Conservation (phyloP, 2,888 invertebrate genomes). For the Phorcus lineatus region DNA sequence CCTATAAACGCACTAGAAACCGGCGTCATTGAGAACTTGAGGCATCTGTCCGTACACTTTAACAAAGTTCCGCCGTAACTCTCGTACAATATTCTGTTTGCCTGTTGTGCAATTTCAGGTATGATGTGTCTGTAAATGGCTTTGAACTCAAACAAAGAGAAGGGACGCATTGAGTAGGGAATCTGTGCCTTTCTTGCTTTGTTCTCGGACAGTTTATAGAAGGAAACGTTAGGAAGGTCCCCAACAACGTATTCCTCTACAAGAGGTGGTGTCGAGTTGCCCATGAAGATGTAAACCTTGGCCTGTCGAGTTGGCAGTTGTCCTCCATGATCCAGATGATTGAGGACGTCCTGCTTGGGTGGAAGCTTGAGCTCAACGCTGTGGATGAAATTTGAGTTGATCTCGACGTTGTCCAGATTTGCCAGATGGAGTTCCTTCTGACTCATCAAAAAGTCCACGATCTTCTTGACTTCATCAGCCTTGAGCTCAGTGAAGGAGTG, state of each 20-base stretch:
- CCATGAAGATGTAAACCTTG: conserved; percentile 59
- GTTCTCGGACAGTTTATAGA: conserved; percentile 46
- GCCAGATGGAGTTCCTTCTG: conserved; percentile 48
- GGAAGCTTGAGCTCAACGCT: conserved; percentile 61
- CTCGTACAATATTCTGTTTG: conserved; percentile 54
- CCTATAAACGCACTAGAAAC: conserved; percentile 60
- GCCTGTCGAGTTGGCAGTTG: conserved; percentile 56
- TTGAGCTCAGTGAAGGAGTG: conserved; percentile 60
- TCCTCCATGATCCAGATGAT: conserved; percentile 49
- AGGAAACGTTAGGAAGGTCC: conserved; percentile 51
- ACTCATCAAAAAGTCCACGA: conserved; percentile 50
- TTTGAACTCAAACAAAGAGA: conserved; percentile 61
- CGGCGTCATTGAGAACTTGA: conserved; percentile 64
- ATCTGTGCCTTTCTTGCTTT: conserved; percentile 54
- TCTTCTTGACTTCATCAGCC: conserved; percentile 49
- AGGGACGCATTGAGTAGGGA: conserved; percentile 63
- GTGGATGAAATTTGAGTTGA: conserved; percentile 62
- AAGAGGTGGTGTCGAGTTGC: conserved; percentile 53
- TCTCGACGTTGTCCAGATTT: conserved; percentile 41
- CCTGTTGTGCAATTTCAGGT: conserved; percentile 44
- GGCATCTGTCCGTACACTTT: conserved; percentile 55
- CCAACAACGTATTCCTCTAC: conserved; percentile 69
- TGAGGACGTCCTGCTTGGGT: conserved; percentile 53
- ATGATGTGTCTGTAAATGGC: conserved; percentile 54
- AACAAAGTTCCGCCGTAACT: conserved; percentile 61